Base-by-base conservation (phyloP, 2,888 invertebrate species). In the Cybosia mesomella region DNA sequence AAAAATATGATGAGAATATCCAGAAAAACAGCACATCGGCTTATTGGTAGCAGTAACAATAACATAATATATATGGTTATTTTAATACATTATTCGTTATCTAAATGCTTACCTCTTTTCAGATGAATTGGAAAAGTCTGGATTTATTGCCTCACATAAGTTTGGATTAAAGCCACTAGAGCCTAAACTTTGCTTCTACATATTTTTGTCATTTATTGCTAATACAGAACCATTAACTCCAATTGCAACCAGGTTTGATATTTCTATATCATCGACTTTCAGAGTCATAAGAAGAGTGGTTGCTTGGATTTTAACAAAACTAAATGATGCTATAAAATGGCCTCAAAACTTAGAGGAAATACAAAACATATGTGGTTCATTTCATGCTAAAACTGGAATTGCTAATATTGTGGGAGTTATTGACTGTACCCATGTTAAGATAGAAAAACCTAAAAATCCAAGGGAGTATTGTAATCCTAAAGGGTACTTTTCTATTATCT, bases 211-310 rank as follows among this genome's bases (percentile, higher is more conserved):
- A 61, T 91, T 91, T 72, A 87, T 91, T 76, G 84, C 89, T 5
- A 89, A 81, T 64, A 88, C 88, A 49, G 91, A 91, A 77, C 87
- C 91, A 62, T 75, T 91, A 39, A 91, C 89, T 58, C 90, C 91
- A 67, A 91, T 91, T 65, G 91, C 91, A 58, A 86, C 89, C 43
- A 82, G 86, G 76, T 91, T 91, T 83, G 91, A 91, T 77, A 90
- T 91, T 66, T 91, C 91, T 9, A 88, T 91, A 72, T 91, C 91
- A 55, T 91, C 91, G 68, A 89, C 91, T 64, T 91, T 91, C 77
- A 76, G 91, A 75, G 91, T 91, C 5, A 87, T 91, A 68, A 80
- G 91, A 53, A 85, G 89, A 85, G 89, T 91, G 15, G 85, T 90
- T 54, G 85, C 91, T 67, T 91, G 91, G 91, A 83, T 91, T 67